Evolutionary conservation across 2,888 invertebrate genomes (phyloP), one percentile per base, ranked within the genome.

Genomic region (Piscicola geometra): DNA sequence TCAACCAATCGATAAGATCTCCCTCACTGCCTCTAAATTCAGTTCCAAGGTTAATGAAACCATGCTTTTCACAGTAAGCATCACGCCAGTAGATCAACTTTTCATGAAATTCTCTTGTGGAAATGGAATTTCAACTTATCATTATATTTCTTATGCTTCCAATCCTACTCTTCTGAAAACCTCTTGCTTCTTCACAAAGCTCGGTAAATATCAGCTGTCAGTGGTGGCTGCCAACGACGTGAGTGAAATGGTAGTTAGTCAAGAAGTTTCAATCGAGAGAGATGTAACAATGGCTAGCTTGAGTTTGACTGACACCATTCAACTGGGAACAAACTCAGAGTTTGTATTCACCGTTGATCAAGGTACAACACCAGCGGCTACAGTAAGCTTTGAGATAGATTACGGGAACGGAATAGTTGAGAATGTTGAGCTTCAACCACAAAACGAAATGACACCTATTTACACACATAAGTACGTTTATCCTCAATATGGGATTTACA

Each of bases 401-500:
- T 82, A 81, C 67, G 82, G 80, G 9, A 82, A 84, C 75, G 83
- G 83, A 0, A 78, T 73, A 35, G 76, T 15, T 1, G 72, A 76
- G 33, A 76, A 79, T 3, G 80, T 81, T 0, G 79, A 52, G n/a
- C 76, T 80, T 1, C 78, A 76, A 2, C 25, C 73, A 1, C 33
- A 67, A 30, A 18, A 70, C 25, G 56, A 47, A 1, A 60, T 50
- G 69, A 79, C 52, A 5, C 36, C 50, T 12, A 76, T 81, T 0
- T 80, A 81, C 69, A 67, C 67, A 0, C 79, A 82, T 74, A 70
- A 77, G 28, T 81, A 84, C 75, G 77, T 74, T 0, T 85, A 83
- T 73, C 76, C 77, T 0, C 79, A 81, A 50, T 85, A 84, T 82
- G 85, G 85, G 5, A 81, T 81, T 25, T 85, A 84, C 78, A 78